Base-by-base conservation (phyloP, 2,113 vertebrate species). In the Vireo altiloquus region DNA sequence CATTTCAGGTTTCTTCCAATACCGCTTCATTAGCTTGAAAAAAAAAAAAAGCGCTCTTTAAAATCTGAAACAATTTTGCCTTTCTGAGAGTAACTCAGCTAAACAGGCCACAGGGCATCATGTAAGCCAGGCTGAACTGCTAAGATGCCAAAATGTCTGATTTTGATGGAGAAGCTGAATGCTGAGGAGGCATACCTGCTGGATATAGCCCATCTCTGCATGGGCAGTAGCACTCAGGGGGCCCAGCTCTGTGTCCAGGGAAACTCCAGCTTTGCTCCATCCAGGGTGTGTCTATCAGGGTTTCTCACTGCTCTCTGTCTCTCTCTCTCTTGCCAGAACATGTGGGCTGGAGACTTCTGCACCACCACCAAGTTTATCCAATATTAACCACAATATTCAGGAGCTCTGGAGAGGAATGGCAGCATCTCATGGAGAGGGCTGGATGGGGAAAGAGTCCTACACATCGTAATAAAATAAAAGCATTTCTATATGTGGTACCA, bases 261-360 rank as follows among this genome's bases (percentile, higher is more conserved):
- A 46, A 57, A 2, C 8, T 15, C 33, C 68, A 56, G 11, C 40
- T 44, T 63, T 4, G 6, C 40, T 22, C 20, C 65, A 9, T 6
- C 19, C 37, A 18, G 25, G 2, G 2, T 0, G 23, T 12, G 2
- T 47, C 44, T 15, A 0, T 14, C 69, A 0, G 2, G 44, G 19
- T 11, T 37, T 23, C 35, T 52, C 15, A 1, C 27, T 35, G 11
- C 50, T 70, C 46, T 30, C 27, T 17, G 9, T 24, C 53, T 39
- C 39, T 39, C 39, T 39, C 39, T 39, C 24, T 78, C 18, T 22
- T 47, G 30, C 33, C 57, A 76, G 44, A 76, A 33, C 7, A 18
- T 3, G 28, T 0, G 0, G 27, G 23, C 16, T 50, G 13, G 13
- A 79, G 37, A 35, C 9, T 39, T 13, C 33, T 33, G 40, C 30